Evolutionary conservation across 2,113 vertebrate species (phyloP), one percentile per base, ranked within the genome.

Genomic region (Leptodactylus fuscus): DNA sequence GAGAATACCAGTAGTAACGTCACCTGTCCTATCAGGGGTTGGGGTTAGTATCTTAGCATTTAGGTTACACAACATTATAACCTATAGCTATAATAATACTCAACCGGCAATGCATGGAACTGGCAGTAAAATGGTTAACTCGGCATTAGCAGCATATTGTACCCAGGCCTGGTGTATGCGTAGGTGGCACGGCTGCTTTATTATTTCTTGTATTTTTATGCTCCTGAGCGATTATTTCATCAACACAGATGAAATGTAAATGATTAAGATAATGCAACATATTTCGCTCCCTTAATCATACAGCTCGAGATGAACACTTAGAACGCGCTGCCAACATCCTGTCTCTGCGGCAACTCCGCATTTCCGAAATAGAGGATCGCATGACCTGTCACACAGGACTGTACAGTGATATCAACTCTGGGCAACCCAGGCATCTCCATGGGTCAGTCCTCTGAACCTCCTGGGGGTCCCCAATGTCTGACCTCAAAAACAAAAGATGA

Each of bases 151-250:
- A 29, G 44, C 29, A 71, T 71, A 36, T 48, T 73, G 76, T 20
- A 53, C 60, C 44, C 46, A 4, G 51, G 24, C 13, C 73, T 49
- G 38, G 10, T 38, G 29, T 2, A 29, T 38, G 75, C 38, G 75
- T 83, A 78, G 69, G 82, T n/a, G 81, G 32, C 6, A 24, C 71
- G 48, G 62, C 75, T 70, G 74, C 53, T 67, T 69, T 78, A 85
- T 41, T 79, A 78, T 71, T 71, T 69, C 53, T 79, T 67, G 69
- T 85, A 81, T 80, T 85, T 85, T 81, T 81, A 85, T 81, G 84
- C 84, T 79, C 84, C 67, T 46, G 69, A 79, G 44, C 38, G 84
- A 85, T 85, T 73, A 85, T 85, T 81, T 85, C 84, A 85, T 46
- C 76, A 85, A 85, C 84, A 85, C 84, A 85, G 84, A 22, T 48